Evolutionary conservation across 1,140 invertebrate genomes (phyloP), one percentile per base, ranked within the genome.

Genomic region (Latrodectus geometricus): DNA sequence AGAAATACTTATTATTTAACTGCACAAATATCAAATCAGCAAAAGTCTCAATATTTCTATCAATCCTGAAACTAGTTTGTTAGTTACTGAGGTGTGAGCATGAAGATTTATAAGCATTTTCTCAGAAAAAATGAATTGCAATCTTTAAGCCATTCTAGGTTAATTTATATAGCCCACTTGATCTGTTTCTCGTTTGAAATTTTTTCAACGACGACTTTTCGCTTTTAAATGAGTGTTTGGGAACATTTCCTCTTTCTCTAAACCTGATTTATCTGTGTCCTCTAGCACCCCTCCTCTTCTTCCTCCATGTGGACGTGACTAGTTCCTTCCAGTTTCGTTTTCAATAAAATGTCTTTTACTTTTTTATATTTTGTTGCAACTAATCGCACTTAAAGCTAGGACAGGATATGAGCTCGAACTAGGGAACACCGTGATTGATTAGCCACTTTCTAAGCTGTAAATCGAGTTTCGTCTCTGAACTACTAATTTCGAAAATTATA

Each of bases 191-290:
- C 35, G 35, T 35, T 35, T 3, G 35, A 35, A 35, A 35, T 35
- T 35, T 35, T 35, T 35, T 35, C 35, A 35, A 5, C 35, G 35
- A 35, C 35, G 35, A 35, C 35, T 35, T 35, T 35, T 35, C 35
- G 35, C 35, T 35, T 35, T 35, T 35, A 35, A 35, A 35, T 35
- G 35, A 35, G 35, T 35, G 35, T 35, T 61, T 61, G 17, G 17
- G 11, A 61, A 11, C 11, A 61, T 61, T 61, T 61, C 54, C 54
- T 61, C 54, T 61, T 61, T 61, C 54, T 61, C 17, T 61, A 61
- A 61, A 61, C 54, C 54, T 61, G 54, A 61, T 61, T 61, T 61
- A 61, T 61, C 54, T 61, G 54, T 61, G 54, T 61, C 54, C 54
- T 61, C 54, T 61, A 61, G 17, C 17, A 14, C 17, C 54, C 11